Base-by-base conservation (phyloP, 2,113 vertebrate species). In the Menidia beryllina region DNA sequence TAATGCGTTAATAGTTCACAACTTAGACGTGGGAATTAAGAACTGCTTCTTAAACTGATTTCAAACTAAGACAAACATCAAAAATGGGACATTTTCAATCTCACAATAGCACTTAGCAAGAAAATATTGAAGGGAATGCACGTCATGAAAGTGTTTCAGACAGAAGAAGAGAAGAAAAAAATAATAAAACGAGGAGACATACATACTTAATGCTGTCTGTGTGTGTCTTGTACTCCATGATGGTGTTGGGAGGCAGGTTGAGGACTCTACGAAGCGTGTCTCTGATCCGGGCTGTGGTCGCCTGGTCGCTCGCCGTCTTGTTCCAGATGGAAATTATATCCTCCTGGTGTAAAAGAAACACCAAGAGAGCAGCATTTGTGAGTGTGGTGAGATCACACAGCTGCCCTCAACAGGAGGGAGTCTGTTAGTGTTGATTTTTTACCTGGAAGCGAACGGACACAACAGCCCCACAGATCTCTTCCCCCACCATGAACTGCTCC, bases 241-340 rank as follows among this genome's bases (percentile, higher is more conserved):
- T 94, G 79, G 94, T 95, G 83, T 94, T 95, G 56, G 94, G 94
- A 3, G 94, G 94, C 50, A 95, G 89, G 86, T 95, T 95, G 23
- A 95, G 89, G 53, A 95, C 94, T 83, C 94, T 56, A 24, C 94
- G 91, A 48, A 95, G 87, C 0, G 94, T 95, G 87, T 95, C 94
- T 86, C 94, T 91, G 81, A 95, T 95, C 30, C 94, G 93, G 62
- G 92, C 90, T 1, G 93, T 94, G 75, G 94, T 95, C 2, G 91
- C 84, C 85, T 94, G 94, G 86, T 95, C 94, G 27, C 92, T 93
- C 1, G 94, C 94, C 0, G 94, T 95, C 85, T 95, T 95, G 86
- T 95, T 95, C 94, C 94, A 95, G 80, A 95, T 95, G 52, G 94
- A 95, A 54, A 95, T 93, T 1, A 95, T 95, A 72, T 95, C 94